Conservation (phyloP, 1,140 invertebrate species). For the Drosophila erecta region DNA sequence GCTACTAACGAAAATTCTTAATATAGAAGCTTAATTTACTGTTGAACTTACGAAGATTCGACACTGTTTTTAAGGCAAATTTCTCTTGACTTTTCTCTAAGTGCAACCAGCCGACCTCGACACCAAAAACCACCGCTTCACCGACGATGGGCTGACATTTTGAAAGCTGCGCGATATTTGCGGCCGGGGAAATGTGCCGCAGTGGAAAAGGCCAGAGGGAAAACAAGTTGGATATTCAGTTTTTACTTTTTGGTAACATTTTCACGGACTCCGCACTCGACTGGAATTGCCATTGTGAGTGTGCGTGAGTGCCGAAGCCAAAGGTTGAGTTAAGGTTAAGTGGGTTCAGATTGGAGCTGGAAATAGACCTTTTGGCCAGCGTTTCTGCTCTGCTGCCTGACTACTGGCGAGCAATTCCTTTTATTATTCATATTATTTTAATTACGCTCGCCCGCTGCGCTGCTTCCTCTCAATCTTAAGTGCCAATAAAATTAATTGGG, state of each 20-base stretch:
- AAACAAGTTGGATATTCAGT: conserved; percentile 40
- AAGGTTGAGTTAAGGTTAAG: conserved; percentile 64
- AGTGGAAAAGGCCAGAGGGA: conserved; percentile 13
- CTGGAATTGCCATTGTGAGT: background rate
- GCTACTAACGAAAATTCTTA: too few species aligned
- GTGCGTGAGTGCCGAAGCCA: conserved; percentile 19
- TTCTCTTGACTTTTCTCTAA: background rate
- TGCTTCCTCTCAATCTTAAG: conserved; percentile 71
- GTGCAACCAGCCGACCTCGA: conserved; percentile 44
- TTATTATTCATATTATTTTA: conserved; percentile 75
- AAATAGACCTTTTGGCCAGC: conserved; percentile 55
- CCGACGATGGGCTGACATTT: conserved; percentile 45
- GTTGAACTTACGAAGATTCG: too few species aligned
- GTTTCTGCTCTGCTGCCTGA: conserved; percentile 58
- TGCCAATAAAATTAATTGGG: conserved; percentile 78
- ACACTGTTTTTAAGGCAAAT: too few species aligned
- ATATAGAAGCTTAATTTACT: too few species aligned
- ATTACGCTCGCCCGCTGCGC: conserved; percentile 64
- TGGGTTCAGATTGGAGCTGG: conserved; percentile 36
- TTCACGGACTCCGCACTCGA: conserved; percentile 19
- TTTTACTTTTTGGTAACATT: conserved; percentile 40
- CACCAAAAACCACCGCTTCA: conserved; percentile 24
- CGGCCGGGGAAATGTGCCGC: conserved; percentile 32
- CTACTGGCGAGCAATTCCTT: conserved; percentile 51
- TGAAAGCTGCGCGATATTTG: conserved; percentile 51